These are phyloP conservation scores for Marisa cornuarietis DNA, from an alignment of 1,140 invertebrate genomes.

Conservation along the genomic window DNA sequence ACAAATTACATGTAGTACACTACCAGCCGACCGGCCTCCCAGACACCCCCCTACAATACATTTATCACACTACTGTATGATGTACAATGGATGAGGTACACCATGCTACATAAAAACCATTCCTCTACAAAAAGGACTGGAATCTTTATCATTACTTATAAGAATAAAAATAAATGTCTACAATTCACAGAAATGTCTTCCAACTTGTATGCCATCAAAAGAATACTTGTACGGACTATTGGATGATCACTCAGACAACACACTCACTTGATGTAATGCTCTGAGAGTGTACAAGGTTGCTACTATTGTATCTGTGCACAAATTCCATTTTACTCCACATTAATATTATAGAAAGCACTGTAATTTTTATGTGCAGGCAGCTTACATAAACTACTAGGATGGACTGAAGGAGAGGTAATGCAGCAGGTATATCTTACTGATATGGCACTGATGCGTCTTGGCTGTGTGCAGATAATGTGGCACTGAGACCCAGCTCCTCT, in stretches of 20 bases:
- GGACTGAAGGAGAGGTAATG: background rate
- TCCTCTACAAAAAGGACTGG: background rate
- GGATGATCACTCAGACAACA: background rate
- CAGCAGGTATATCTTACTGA: conserved; percentile 66
- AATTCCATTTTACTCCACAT: too few relatives aligned
- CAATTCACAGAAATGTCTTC: background rate
- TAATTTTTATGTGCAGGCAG: background rate
- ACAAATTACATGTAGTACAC: too few relatives aligned
- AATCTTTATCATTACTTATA: background rate
- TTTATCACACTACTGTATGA: too few relatives aligned
- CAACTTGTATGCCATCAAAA: background rate
- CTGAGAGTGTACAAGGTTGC: background rate
- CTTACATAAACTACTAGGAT: background rate
- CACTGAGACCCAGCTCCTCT: conserved; percentile 77
- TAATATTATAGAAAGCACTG: background rate
- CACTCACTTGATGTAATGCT: background rate
- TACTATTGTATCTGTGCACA: background rate
- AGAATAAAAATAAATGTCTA: background rate
- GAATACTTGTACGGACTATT: background rate
- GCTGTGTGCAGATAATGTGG: conserved; percentile 89
- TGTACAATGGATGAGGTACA: too few relatives aligned
- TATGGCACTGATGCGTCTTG: conserved; percentile 89
- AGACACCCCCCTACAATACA: too few relatives aligned
- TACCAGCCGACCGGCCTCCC: too few relatives aligned
- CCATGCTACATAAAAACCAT: background rate